Evolutionary conservation across 2,797 vertebrate genomes (phyloP), one percentile per base, ranked within the genome.

Genomic region (Pseudochirops cupreus): DNA sequence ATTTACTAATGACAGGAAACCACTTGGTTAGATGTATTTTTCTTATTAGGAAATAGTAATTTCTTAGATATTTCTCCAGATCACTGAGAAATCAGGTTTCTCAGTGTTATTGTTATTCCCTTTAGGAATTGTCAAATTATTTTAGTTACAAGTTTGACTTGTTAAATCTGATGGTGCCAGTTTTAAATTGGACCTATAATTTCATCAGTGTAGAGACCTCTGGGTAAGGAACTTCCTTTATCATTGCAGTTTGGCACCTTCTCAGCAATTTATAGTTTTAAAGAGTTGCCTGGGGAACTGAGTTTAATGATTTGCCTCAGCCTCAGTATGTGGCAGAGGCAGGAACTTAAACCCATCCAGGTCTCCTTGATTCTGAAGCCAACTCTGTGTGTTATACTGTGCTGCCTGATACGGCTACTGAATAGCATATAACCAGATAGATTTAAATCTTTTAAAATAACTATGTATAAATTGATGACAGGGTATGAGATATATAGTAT

Each of bases 1-100:
- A 6, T 46, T 46, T 95, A 90, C 29, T 82, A 92, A 93, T 93
- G 50, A 11, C 50, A 95, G 90, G 50, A 94, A 96, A 91, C 92
- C 31, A 91, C 62, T 94, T 95, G 12, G 94, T 82, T 82, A 82
- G n/a, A 87, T 87, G 50, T 50, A 46, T 46, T 87, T 87, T 87
- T 87, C 39, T 96, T 87, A 92, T 56, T 93, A 55, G 96, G 33
- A 96, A 90, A 74, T 1, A 18, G 33, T 46, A 26, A 31, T 89
- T 5, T 56, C 90, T n/a, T 53, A 82, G 33, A 91, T 4, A 93
- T 11, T 46, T 92, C 91, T 94, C 58, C 90, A 92, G 54, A 46
- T 90, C 5, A 56, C 55, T 16, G 50, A 16, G 56, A 93, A 95
- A 16, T 56, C 58, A 9, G 0, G 52, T 87, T 39, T n/a, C 53